phyloP scores from a whole-genome alignment of 1,140 invertebrate species.

The Triops longicaudatus region DNA sequence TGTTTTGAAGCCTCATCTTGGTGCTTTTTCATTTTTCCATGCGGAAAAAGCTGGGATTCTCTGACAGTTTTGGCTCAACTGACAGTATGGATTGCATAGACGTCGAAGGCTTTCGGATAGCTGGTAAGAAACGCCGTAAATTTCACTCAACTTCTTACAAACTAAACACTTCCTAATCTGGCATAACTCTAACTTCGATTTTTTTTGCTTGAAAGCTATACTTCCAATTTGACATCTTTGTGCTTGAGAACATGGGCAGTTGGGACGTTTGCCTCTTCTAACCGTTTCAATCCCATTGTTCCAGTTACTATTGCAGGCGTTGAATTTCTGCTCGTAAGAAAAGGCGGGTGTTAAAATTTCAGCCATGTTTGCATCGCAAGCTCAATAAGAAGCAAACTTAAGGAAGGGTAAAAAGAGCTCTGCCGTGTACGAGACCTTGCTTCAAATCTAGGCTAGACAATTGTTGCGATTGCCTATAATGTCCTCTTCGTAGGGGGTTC shows the following conservation, averaged over 20 bases:
- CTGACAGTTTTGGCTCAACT: neutral
- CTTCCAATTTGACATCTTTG: too few relatives aligned
- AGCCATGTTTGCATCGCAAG: neutral
- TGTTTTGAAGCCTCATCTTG: neutral
- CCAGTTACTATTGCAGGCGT: neutral
- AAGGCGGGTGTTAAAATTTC: neutral
- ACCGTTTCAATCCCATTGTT: too few relatives aligned
- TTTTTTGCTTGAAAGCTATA: too few relatives aligned
- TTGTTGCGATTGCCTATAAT: constrained; percentile 5
- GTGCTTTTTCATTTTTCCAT: constrained; percentile 1
- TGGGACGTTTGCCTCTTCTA: too few relatives aligned
- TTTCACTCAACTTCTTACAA: neutral
- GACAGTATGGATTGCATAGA: constrained; percentile 4
- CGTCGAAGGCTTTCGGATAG: constrained; percentile 5
- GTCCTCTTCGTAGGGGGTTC: neutral
- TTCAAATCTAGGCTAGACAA: neutral
- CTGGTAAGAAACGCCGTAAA: neutral
- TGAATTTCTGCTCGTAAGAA: neutral
- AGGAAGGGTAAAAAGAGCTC: neutral
- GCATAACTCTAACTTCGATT: neutral
- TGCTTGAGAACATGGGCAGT: too few relatives aligned
- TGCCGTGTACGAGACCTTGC: neutral
- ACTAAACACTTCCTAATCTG: neutral
- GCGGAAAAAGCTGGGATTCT: constrained; percentile 5
- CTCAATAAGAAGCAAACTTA: neutral